Base-by-base conservation (phyloP, 1,140 invertebrate species). In the Polypedilum vanderplanki region DNA sequence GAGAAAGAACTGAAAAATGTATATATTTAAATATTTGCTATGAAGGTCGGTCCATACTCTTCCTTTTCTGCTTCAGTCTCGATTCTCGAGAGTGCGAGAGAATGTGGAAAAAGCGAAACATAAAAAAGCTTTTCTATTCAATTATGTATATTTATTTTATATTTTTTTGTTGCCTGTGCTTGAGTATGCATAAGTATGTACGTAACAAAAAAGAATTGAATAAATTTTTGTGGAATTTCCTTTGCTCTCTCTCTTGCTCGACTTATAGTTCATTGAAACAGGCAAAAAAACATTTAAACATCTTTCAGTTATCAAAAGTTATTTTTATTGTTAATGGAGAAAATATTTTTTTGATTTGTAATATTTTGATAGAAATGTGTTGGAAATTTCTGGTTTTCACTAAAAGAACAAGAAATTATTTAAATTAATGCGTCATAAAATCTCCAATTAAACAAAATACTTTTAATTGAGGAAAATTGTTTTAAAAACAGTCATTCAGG, bases 91-190 rank as follows among this genome's bases (percentile, higher is more conserved):
- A 57, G 46, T 57, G 46, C 46, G 46, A 57, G 46, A 15, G n/a
- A 57, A 57, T 33, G 24, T 33, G 24, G 24, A 33, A 33, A 33
- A 33, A 33, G 24, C 24, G n/a, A n/a, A 57, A 57, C 46, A 57
- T 57, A 57, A 57, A 57, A 57, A 57, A 57, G 46, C 46, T 57
- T 57, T 57, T n/a, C 46, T 57, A 57, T 57, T 57, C 46, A 57
- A 57, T 57, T 57, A 57, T 57, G 46, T 57, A 57, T 57, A 57
- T 57, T 57, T 57, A 57, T 57, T 57, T 57, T 57, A n/a, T 57
- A n/a, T 57, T 57, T 57, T 57, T 57, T 57, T n/a, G 46, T 57
- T 57, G 12, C 41, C 46, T 57, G 12, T 57, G 8, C n/a, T 57
- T 57, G 46, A 12, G 10, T 57, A 57, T 57, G 10, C n/a, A 12